Base-by-base conservation (phyloP, 1,140 invertebrate genomes). In the Procambarus clarkii region DNA sequence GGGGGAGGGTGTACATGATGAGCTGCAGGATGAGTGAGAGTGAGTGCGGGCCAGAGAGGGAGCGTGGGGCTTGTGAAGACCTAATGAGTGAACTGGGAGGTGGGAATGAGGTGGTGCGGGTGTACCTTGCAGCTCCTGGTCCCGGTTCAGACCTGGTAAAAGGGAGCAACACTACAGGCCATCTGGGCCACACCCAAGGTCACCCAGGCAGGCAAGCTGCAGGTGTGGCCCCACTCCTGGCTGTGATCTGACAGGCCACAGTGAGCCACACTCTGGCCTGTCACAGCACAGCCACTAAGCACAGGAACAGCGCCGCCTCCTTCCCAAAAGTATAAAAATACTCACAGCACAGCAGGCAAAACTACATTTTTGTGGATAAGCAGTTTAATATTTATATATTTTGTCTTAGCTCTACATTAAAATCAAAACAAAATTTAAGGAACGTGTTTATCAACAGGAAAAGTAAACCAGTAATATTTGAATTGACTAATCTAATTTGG, bases 71-170 rank as follows among this genome's bases (percentile, higher is more conserved):
- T 50, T 80, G 8, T n/a, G 21, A 34, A 34, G 34, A 34, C 34
- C 34, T 74, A n/a, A 64, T 90, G 71, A 60, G 45, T 34, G 34
- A 34, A 34, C 34, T 34, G 34, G 34, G 34, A 34, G 34, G 34
- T 34, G 34, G 34, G 34, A 34, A 34, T 34, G 34, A 34, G 34
- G 34, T 34, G 34, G 34, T 34, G 34, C 34, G 34, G 69, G 48
- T 58, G 50, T 92, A 92, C 92, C 92, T 92, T 92, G 92, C 81
- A 91, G 54, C 87, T 92, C 92, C 82, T 92, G 92, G 69, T 92
- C 92, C 86, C 89, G 77, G 92, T 80, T 91, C 86, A 92, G 92
- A 91, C 92, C 92, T 92, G 92, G 71, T 80, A 91, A 85, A 74
- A 92, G 58, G 48, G 58, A 78, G 71, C 82, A 21, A 54, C 71